A percentile compares a stretch with the other conserved stretches of the same genome.
phyloP scores from a whole-genome alignment of 2,797 vertebrate species.

The Setipinna tenuifilis region DNA sequence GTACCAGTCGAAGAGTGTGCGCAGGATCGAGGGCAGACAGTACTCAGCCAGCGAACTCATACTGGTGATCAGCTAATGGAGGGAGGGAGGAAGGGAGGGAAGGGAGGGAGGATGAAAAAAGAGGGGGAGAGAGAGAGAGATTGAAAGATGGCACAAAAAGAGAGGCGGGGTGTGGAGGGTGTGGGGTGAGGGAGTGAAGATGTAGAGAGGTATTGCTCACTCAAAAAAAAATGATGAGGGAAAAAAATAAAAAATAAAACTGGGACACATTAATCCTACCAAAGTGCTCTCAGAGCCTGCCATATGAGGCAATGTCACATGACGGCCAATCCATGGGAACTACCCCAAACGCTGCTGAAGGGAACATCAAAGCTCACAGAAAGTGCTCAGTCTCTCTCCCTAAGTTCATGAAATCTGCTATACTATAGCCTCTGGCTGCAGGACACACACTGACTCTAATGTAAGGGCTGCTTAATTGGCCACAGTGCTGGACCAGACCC shows the following conservation, averaged over 20 bases:
- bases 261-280: not conserved
- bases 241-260: not conserved
- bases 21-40: constrained; percentile 94
- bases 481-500: not conserved
- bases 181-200: not conserved
- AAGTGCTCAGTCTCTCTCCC: not conserved
- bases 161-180: too few species aligned
- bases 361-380: constrained; percentile 13
- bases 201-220: not conserved
- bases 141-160: not conserved
- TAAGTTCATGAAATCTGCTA: not conserved
- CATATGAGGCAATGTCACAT: constrained; percentile 1
- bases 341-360: not conserved
- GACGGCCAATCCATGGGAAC: not conserved
- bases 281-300: not conserved
- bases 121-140: not conserved
- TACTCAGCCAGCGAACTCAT: constrained; percentile 99
- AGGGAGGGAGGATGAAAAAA: not conserved
- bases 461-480: not conserved
- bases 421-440: not conserved
- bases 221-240: not conserved
- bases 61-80: constrained; percentile 88
- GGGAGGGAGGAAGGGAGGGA: not conserved
- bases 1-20: constrained; percentile 98
- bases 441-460: constrained; percentile 10